Evolutionary conservation across 2,797 vertebrate species (phyloP), one percentile per base, ranked within the genome.

Genomic region (Melanotaenia parkinsoni): DNA sequence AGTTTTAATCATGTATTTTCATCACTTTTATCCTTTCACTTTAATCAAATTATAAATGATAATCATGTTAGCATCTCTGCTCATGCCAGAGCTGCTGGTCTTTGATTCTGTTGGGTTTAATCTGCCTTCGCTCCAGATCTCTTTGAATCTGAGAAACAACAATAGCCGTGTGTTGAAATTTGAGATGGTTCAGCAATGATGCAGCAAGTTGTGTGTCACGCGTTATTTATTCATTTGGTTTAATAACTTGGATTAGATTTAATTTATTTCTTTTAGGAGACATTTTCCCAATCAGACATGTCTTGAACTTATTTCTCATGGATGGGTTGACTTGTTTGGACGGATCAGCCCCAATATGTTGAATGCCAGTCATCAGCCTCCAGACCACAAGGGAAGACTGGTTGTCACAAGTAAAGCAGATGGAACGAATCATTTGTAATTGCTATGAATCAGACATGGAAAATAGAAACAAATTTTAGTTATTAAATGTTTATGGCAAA

Each of bases 31-130:
- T 77, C 61, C 70, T 72, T 35, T 72, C 30, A 14, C 16, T 82
- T 88, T 88, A 90, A 92, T 93, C 80, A 87, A 88, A 89, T 88
- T 90, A 83, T 54, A 82, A 84, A 86, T 83, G 72, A 77, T 92
- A 88, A 92, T 92, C 87, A 76, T 74, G 72, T 91, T 85, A 86
- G 77, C 3, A 26, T 35, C 72, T 69, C 37, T 56, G 77, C 84
- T 89, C 66, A 60, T 71, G 77, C 74, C 59, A 47, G 57, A 70
- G 65, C 82, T 40, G 79, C 79, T 59, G 59, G 69, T 81, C 77
- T 86, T 91, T 87, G 87, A 88, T 88, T 88, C 79, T 66, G 63
- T 8, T 43, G 45, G 72, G 53, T 67, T 82, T 91, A 91, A 92
- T 90, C 88, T 89, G 82, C 82, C 72, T 81, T 73, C 77, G 85